Base-by-base conservation (phyloP, 2,888 invertebrate genomes). In the Drepana falcataria region DNA sequence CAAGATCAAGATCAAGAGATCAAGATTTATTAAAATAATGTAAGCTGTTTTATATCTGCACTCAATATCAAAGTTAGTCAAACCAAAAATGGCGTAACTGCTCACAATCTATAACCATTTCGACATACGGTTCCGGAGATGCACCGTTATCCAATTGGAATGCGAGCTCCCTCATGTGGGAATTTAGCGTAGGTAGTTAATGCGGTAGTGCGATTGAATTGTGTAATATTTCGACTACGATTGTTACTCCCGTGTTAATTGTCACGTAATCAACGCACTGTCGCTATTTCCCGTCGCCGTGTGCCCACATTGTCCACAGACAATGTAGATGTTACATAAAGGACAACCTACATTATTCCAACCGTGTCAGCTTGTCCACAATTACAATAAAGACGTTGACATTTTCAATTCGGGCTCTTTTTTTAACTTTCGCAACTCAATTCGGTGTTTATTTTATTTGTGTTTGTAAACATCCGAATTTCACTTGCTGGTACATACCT, bases 311-410 rank as follows among this genome's bases (percentile, higher is more conserved):
- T 81, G 77, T 79, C 72, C 74, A 67, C 72, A 65, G 69, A 82
- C 77, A 81, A 79, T 75, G 60, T 52, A 56, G 60, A 49, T 53
- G 70, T 79, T 81, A 77, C 76, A 75, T 79, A 77, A 79, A 70
- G 70, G 63, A 64, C 64, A 72, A 75, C 75, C 78, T 63, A 62
- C 66, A 70, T 66, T 60, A 61, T 64, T 61, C 61, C 58, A 63
- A 68, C 59, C 71, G 68, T 71, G 57, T 49, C 58, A 51, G 40
- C 40, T 3, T 40, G 51, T 9, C 2, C 41, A 40, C 40, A 37
- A 40, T 37, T 49, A 49, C 49, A 49, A 49, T 49, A 33, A 49
- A 49, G 37, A 49, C 5, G 21, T 49, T 40, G 49, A 49, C 37
- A 37, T 37, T 7, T 7, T 35, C 37, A 35, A 6, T 21, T 33